These are phyloP conservation scores for Shargacucullia verbasci DNA, from an alignment of 2,888 invertebrate species.

Conservation along the genomic window DNA sequence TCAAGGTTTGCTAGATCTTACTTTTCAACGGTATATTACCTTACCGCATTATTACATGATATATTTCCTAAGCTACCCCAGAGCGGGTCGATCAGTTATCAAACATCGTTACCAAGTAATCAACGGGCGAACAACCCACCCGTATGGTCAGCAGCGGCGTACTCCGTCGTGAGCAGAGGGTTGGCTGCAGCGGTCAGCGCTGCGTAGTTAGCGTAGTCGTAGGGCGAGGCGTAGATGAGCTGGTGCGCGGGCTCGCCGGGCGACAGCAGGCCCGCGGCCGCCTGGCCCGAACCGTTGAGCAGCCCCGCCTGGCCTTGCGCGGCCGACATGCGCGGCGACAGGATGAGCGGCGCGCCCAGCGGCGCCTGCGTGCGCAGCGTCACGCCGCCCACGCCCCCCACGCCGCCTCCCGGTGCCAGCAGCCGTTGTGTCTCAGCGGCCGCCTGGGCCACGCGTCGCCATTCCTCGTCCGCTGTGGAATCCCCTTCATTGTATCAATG, in stretches of 20 bases:
- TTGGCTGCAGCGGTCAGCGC: conserved; percentile 93
- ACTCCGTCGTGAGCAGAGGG: conserved; percentile 94
- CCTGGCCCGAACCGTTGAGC: conserved; percentile 86
- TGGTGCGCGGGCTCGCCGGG: conserved; percentile 92
- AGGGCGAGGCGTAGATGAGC: conserved; percentile 95
- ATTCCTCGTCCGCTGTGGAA: conserved; percentile 94
- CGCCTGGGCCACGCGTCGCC: conserved; percentile 94
- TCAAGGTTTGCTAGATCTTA: conserved; percentile 12
- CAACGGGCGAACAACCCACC: conserved; percentile 94
- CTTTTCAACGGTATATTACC: neutral
- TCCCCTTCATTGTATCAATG: conserved; percentile 84
- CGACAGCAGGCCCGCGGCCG: conserved; percentile 82
- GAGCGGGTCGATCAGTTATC: conserved; percentile 60
- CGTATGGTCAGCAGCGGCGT: conserved; percentile 96
- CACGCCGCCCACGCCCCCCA: conserved; percentile 68
- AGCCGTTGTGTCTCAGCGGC: conserved; percentile 95
- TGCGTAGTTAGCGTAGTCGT: conserved; percentile 97
- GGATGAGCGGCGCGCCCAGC: conserved; percentile 96
- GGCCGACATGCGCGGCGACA: conserved; percentile 96
- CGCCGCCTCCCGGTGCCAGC: conserved; percentile 88
- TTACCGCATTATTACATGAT: neutral
- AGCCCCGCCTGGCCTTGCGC: conserved; percentile 93
- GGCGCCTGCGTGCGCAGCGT: conserved; percentile 92
- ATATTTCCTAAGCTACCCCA: neutral
- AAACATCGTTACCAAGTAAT: conserved; percentile 67